phyloP scores from a whole-genome alignment of 1,140 invertebrate genomes.

The Cylas formicarius region DNA sequence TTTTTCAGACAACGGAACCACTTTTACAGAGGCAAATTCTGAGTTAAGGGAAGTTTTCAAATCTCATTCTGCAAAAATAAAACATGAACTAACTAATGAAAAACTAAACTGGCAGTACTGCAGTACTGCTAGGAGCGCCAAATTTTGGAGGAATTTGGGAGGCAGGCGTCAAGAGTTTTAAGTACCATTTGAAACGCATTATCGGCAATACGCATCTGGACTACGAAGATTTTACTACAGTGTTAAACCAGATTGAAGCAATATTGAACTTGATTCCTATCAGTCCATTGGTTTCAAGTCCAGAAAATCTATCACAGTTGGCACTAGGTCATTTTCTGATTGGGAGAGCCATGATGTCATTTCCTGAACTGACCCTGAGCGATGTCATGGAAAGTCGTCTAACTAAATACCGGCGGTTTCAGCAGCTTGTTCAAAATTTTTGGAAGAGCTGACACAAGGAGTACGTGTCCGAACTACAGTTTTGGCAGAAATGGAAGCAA shows the following conservation, averaged over 20 bases:
- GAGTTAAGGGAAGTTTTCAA: slow-evolving; percentile 1
- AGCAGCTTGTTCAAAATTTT: slow-evolving; percentile 29
- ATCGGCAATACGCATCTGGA: slow-evolving; percentile 16
- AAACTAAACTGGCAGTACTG: slow-evolving; percentile 21
- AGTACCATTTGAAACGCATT: slow-evolving; percentile 26
- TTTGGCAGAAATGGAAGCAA: slow-evolving; percentile 29
- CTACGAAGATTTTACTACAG: slow-evolving; percentile 31
- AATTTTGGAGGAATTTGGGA: slow-evolving; percentile 41
- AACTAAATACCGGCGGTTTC: slow-evolving; percentile 27
- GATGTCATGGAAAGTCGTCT: slow-evolving; percentile 36
- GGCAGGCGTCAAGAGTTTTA: slow-evolving; percentile 30
- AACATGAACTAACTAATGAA: slow-evolving; percentile 1
- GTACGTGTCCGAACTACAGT: slow-evolving; percentile 31
- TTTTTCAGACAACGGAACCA: slow-evolving; percentile 21
- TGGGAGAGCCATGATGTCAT: neutral
- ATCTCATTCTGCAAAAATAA: neutral
- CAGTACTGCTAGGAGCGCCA: slow-evolving; percentile 27
- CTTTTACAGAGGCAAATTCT: slow-evolving; percentile 15
- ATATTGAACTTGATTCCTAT: no score
- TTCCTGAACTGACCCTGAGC: slow-evolving; percentile 32
- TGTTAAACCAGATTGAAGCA: slow-evolving; percentile 17
- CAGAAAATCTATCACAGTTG: slow-evolving; percentile 30
- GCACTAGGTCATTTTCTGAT: slow-evolving; percentile 26
- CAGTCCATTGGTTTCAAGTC: slow-evolving; percentile 29
- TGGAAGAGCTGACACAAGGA: slow-evolving; percentile 32